A percentile compares a stretch with the other conserved stretches of the same genome.
Conservation (phyloP, 1,140 invertebrate genomes). For the Lasaia peninsularis region DNA sequence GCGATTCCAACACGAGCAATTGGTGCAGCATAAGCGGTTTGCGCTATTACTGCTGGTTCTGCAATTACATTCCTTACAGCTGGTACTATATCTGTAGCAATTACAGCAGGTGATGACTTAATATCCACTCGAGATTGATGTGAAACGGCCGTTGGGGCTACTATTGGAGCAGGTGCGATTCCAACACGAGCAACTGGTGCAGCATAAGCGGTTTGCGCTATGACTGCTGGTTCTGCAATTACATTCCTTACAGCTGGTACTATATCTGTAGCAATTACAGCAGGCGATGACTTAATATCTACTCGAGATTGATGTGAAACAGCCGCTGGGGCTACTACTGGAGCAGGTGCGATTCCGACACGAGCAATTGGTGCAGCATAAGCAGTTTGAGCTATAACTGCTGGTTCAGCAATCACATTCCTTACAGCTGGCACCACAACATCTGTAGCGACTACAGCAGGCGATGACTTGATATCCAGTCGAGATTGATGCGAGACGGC, state of each 20-base stretch:
- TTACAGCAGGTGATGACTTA: conserved; percentile 55
- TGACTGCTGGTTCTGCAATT: background rate
- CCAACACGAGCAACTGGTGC: conserved; percentile 30
- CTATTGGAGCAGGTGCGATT: conserved; percentile 42
- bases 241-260: background rate
- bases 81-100: too few relatives aligned
- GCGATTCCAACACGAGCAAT: conserved; percentile 34
- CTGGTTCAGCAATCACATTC: background rate
- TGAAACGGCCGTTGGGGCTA: too few relatives aligned
- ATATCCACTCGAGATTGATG: conserved; percentile 55
- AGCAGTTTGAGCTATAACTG: conserved; percentile 11
- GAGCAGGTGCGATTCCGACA: conserved; percentile 38
- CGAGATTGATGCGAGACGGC: conserved; percentile 54
- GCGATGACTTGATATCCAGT: conserved; percentile 50
- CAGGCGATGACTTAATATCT: conserved; percentile 59
- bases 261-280: too few relatives aligned
- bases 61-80: too few relatives aligned
- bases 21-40: conserved; percentile 19
- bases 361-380: conserved; percentile 27
- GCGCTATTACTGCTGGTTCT: too few relatives aligned
- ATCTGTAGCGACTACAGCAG: conserved; percentile 32
- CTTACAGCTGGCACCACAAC: background rate
- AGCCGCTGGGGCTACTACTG: conserved; percentile 22
- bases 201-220: conserved; percentile 15
- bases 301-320: conserved; percentile 51